Evolutionary conservation across 2,888 invertebrate genomes (phyloP).

Genomic region (Drosophila birchii): DNA sequence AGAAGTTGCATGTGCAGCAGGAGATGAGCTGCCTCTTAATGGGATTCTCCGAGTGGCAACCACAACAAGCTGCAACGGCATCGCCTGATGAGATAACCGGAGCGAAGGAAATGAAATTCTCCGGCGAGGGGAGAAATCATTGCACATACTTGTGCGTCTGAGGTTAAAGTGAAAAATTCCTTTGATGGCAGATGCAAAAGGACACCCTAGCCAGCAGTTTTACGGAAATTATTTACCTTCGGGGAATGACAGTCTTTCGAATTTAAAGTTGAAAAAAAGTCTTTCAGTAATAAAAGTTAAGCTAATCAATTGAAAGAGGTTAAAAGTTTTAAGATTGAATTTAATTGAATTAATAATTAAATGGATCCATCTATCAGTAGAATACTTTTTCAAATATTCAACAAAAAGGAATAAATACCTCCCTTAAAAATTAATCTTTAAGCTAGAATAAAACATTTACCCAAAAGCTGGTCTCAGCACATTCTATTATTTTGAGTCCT

Average conservation of each 20-base stretch:
- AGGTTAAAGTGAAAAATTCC: conserved; percentile 34
- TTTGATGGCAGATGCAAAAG: conserved; percentile 7
- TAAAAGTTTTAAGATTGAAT: not conserved
- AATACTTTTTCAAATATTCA: not conserved
- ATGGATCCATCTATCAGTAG: not conserved
- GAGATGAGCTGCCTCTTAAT: conserved; percentile 47
- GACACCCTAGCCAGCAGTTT: conserved; percentile 2
- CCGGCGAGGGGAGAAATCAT: conserved; percentile 22
- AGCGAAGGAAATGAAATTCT: conserved; percentile 39
- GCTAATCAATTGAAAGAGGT: not conserved
- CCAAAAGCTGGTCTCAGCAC: not conserved
- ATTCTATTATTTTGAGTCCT: not conserved
- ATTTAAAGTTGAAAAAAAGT: not conserved
- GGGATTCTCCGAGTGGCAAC: conserved; percentile 46
- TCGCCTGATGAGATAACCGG: conserved; percentile 30
- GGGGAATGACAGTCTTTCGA: not conserved
- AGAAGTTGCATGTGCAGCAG: conserved; percentile 39
- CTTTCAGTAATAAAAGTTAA: not conserved
- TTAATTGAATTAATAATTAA: not conserved
- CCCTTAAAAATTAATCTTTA: not conserved
- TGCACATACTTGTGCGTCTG: conserved; percentile 31
- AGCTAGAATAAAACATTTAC: not conserved
- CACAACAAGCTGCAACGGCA: conserved; percentile 29
- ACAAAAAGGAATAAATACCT: too few species aligned
- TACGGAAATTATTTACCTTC: conserved; percentile 27